A percentile compares a stretch with the other conserved stretches of the same genome.
Evolutionary conservation across 2,113 vertebrate species (phyloP).

Genomic region (Condylura cristata): DNA sequence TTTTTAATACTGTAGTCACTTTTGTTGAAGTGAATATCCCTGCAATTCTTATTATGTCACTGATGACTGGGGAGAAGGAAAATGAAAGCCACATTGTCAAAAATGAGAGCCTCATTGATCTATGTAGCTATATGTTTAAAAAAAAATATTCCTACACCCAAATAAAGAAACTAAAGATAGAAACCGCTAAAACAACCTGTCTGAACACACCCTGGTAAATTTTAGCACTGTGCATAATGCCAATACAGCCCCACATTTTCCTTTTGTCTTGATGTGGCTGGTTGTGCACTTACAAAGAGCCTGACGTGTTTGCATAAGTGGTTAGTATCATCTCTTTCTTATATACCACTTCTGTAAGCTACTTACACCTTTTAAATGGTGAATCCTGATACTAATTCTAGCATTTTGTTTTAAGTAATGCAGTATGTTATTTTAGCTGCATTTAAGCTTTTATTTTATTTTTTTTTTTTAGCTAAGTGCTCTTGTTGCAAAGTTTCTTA

Average conservation of each 20-base stretch:
- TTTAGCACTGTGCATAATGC: fast-evolving
- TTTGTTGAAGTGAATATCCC: background rate
- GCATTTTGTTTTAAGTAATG: background rate
- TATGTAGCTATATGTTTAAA: background rate
- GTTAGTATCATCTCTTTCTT: background rate
- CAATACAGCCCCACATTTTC: fast-evolving
- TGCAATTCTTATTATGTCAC: background rate
- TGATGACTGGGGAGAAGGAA: background rate
- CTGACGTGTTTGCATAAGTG: background rate
- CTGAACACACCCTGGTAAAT: background rate
- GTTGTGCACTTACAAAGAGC: background rate
- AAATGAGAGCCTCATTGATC: background rate
- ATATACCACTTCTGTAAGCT: background rate
- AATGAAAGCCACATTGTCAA: background rate
- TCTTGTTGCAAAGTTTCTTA: background rate
- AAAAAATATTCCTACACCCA: background rate
- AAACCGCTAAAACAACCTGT: background rate
- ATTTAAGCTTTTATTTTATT: background rate
- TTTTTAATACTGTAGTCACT: background rate
- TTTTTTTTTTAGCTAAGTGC: background rate
- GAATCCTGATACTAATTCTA: background rate
- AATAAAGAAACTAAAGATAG: background rate
- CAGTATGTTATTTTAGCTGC: background rate
- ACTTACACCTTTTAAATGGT: background rate
- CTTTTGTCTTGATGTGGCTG: background rate